These are phyloP conservation scores for Sinocyclocheilus anophthalmus DNA, from an alignment of 2,113 vertebrate genomes.

Conservation along the genomic window DNA sequence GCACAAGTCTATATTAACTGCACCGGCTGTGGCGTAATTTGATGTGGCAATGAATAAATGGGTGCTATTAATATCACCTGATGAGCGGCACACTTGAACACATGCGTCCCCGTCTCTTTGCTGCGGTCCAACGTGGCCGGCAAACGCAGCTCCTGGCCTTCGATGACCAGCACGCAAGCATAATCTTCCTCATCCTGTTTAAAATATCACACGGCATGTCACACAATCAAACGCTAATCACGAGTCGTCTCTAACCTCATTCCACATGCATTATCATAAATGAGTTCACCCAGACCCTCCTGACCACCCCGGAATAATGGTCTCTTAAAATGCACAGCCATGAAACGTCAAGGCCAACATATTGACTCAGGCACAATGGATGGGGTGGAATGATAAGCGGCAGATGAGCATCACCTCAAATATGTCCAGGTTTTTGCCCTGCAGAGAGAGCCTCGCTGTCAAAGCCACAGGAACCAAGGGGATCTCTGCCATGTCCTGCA, in stretches of 20 bases:
- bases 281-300: not conserved
- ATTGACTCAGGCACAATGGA: not conserved
- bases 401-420: slow-evolving; percentile 71
- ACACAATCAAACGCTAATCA: slow-evolving; percentile 4
- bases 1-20: slow-evolving; percentile 20
- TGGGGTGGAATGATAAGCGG: not conserved
- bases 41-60: not conserved
- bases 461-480: slow-evolving; percentile 80
- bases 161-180: slow-evolving; percentile 73
- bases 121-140: slow-evolving; percentile 65
- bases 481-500: slow-evolving; percentile 75
- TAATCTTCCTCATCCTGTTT: slow-evolving; percentile 71
- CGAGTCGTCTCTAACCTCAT: not conserved
- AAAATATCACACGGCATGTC: not conserved
- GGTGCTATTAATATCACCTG: slow-evolving; percentile 54
- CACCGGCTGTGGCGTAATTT: not conserved
- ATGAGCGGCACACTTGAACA: slow-evolving; percentile 73
- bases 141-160: slow-evolving; percentile 65
- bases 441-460: slow-evolving; percentile 74
- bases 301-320: slow-evolving; percentile 4
- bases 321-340: slow-evolving; percentile 43
- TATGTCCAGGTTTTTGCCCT: slow-evolving; percentile 79
- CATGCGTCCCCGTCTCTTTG: slow-evolving; percentile 57
- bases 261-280: slow-evolving; percentile 6
- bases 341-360: slow-evolving; percentile 31